A percentile compares a stretch with the other conserved stretches of the same genome.
Evolutionary conservation across 1,140 invertebrate species (phyloP).

Genomic region (Portunus trituberculatus): DNA sequence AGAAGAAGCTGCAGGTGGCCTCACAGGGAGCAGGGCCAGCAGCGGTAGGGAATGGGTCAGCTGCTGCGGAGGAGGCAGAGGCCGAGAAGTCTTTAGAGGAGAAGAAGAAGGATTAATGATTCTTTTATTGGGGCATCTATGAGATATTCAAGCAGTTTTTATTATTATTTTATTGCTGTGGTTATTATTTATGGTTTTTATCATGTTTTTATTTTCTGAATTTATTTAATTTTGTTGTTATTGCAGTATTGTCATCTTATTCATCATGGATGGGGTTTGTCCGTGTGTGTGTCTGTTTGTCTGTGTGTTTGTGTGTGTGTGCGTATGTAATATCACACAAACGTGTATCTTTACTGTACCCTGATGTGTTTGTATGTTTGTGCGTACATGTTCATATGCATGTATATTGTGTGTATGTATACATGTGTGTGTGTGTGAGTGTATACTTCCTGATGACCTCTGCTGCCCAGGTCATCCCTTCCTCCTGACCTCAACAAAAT

Average conservation of each 20-base stretch:
- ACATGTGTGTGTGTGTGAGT: neutral
- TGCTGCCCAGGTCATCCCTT: no score
- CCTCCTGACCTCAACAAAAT: no score
- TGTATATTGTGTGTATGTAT: neutral
- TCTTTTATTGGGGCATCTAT: neutral
- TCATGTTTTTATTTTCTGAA: neutral
- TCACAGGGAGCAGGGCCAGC: neutral
- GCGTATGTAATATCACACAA: neutral
- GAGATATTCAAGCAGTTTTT: no score
- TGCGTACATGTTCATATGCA: neutral
- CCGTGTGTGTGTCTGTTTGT: neutral
- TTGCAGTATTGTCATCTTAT: no score
- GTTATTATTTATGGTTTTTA: neutral
- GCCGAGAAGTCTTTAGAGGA: conserved; percentile 78
- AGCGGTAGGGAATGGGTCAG: conserved; percentile 74
- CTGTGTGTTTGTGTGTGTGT: neutral
- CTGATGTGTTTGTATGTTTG: neutral
- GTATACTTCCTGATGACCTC: neutral
- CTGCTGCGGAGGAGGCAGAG: conserved; percentile 34
- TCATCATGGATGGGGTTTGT: no score
- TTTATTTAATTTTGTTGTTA: neutral
- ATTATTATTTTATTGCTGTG: neutral
- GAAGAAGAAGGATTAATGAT: conserved; percentile 80
- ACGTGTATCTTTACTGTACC: neutral
- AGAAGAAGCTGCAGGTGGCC: conserved; percentile 58